Conservation (phyloP, 2,797 vertebrate genomes). For the Urosaurus nigricauda region DNA sequence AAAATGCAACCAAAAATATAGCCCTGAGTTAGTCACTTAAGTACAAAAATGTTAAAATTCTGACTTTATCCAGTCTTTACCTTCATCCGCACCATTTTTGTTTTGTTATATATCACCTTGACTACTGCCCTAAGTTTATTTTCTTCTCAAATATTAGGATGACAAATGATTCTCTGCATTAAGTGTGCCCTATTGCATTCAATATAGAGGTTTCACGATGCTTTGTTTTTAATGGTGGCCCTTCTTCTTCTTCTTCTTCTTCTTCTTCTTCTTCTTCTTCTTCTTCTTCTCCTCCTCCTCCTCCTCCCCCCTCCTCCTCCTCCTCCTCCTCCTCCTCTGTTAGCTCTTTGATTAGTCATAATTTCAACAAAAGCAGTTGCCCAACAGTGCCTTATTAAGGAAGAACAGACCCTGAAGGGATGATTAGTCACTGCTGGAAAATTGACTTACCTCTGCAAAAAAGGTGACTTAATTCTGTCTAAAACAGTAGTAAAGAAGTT, state of each 20-base stretch:
- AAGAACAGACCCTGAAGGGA: slow-evolving; percentile 4
- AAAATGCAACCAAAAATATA: not conserved
- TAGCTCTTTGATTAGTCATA: slow-evolving; percentile 20
- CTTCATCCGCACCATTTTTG: not conserved
- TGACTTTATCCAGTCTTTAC: not conserved
- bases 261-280: too few relatives aligned
- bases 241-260: not conserved
- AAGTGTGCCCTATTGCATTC: not conserved
- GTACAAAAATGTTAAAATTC: not conserved
- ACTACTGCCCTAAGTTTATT: not conserved
- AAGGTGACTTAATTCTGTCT: not conserved
- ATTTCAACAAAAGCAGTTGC: slow-evolving; percentile 22
- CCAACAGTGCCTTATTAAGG: not conserved
- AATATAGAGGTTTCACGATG: not conserved
- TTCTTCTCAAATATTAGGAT: slow-evolving; percentile 11
- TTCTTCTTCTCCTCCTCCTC: too few relatives aligned
- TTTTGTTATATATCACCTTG: not conserved
- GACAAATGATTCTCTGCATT: not conserved
- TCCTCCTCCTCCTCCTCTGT: too few relatives aligned
- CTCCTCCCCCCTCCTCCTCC: too few relatives aligned
- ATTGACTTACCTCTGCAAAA: not conserved
- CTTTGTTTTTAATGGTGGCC: not conserved
- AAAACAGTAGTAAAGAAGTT: not conserved
- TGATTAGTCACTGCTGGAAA: not conserved
- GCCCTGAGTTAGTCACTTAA: not conserved